These are phyloP conservation scores for Aphelenchoides avenae DNA, from an alignment of 1,140 invertebrate genomes.

Conservation along the genomic window DNA sequence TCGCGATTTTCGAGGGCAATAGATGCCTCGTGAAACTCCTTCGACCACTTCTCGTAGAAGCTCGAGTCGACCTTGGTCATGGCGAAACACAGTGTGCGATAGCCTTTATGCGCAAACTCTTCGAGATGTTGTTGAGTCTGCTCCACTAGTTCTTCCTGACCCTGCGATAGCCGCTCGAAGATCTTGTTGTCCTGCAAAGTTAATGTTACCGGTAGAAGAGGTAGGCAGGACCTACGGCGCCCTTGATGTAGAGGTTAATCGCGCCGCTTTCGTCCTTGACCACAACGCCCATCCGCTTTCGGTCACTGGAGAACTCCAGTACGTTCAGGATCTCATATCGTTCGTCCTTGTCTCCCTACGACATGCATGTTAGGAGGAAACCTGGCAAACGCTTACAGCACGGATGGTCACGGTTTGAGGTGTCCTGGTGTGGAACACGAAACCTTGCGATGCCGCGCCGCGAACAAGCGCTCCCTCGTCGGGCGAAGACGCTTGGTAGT, in stretches of 20 bases:
- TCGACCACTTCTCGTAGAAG: constrained; percentile 73
- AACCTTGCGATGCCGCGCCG: constrained; percentile 80
- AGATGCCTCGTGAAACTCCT: constrained; percentile 74
- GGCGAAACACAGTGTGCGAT: constrained; percentile 81
- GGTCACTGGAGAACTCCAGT: constrained; percentile 85
- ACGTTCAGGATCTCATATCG: constrained; percentile 89
- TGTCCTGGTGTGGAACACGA: constrained; percentile 81
- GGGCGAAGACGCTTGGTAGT: constrained; percentile 94
- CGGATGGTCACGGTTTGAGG: constrained; percentile 76
- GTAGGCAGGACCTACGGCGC: constrained; percentile 86
- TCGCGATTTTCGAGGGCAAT: constrained; percentile 73
- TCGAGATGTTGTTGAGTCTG: constrained; percentile 80
- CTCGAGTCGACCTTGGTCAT: constrained; percentile 71
- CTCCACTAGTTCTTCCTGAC: constrained; percentile 59
- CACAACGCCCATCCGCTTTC: constrained; percentile 91
- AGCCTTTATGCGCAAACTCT: constrained; percentile 76
- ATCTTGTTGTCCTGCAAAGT: constrained; percentile 68
- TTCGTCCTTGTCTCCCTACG: constrained; percentile 65
- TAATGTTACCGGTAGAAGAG: too few relatives aligned
- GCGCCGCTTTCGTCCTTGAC: constrained; percentile 73
- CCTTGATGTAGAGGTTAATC: constrained; percentile 82
- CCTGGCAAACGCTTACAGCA: too few relatives aligned
- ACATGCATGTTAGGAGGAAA: constrained; percentile 15
- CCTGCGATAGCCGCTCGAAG: constrained; percentile 69
- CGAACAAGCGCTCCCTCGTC: constrained; percentile 92